A percentile compares a stretch with the other conserved stretches of the same genome.
These are phyloP conservation scores for Bos javanicus DNA, from an alignment of 2,113 vertebrate genomes.

Conservation along the genomic window DNA sequence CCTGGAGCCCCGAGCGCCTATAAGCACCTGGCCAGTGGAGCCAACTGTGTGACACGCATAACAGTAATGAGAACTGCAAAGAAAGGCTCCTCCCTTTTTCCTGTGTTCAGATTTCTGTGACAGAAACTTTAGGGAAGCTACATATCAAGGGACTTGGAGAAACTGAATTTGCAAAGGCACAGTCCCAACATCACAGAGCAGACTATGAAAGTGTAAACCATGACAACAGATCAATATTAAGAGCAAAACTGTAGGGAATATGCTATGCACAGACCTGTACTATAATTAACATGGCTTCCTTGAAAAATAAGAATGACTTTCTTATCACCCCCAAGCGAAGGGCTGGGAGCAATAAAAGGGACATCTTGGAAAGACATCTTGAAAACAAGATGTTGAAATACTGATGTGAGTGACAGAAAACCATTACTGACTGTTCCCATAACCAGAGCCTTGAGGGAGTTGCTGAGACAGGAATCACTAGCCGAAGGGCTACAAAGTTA, in stretches of 20 bases:
- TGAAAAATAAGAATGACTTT: not conserved
- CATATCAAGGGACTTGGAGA: not conserved
- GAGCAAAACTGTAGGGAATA: not conserved
- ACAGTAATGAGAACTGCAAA: not conserved
- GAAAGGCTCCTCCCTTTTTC: not conserved
- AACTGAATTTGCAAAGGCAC: not conserved
- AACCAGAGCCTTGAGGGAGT: not conserved
- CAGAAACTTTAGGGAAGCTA: not conserved
- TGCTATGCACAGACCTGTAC: not conserved
- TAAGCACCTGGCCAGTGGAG: not conserved
- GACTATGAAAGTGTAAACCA: not conserved
- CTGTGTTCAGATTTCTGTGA: not conserved
- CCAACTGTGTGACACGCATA: not conserved
- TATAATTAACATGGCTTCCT: not conserved
- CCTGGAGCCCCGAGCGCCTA: fast-evolving
- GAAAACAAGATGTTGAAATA: not conserved
- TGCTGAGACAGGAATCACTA: not conserved
- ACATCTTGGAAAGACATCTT: not conserved
- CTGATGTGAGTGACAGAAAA: not conserved
- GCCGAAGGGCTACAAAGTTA: not conserved
- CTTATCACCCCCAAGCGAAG: not conserved
- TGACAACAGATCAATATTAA: not conserved
- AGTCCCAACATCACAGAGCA: not conserved
- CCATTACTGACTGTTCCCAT: not conserved
- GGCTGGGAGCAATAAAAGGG: not conserved